These are phyloP conservation scores for Loripinus fragilis DNA, from an alignment of 2,888 invertebrate genomes.

Conservation along the genomic window DNA sequence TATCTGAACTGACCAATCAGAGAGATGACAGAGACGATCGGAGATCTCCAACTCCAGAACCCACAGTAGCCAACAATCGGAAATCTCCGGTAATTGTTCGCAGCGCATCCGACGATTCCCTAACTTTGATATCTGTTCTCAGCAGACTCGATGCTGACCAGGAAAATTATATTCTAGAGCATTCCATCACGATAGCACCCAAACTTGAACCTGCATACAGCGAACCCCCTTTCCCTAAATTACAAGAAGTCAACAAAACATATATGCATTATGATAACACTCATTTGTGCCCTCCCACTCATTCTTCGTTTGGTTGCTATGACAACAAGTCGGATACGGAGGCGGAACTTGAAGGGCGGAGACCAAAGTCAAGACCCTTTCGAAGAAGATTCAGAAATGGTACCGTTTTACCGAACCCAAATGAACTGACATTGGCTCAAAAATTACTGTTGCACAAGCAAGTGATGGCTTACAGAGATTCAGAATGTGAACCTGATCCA, in stretches of 20 bases:
- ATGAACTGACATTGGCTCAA: conserved; percentile 53
- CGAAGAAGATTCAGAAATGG: conserved; percentile 20
- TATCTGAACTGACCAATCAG: conserved; percentile 52
- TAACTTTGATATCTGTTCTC: background rate
- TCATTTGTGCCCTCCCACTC: conserved; percentile 10
- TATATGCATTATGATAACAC: conserved; percentile 25
- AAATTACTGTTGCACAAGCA: conserved; percentile 49
- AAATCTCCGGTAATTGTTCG: conserved; percentile 53
- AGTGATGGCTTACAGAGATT: conserved; percentile 53
- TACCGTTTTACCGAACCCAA: conserved; percentile 36
- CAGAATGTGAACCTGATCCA: too few species aligned
- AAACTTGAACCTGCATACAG: conserved; percentile 50
- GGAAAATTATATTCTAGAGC: conserved; percentile 27
- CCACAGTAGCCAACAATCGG: conserved; percentile 34
- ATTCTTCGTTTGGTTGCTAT: conserved; percentile 36
- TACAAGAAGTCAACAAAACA: conserved; percentile 39
- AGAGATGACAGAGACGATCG: conserved; percentile 38
- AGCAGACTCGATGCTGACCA: conserved; percentile 22
- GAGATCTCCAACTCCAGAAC: conserved; percentile 54
- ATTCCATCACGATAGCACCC: conserved; percentile 25
- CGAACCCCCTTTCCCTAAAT: conserved; percentile 45
- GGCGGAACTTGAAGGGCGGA: conserved; percentile 28
- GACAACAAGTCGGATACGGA: conserved; percentile 58
- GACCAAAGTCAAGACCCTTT: conserved; percentile 11
- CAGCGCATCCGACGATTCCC: conserved; percentile 9